Base-by-base conservation (phyloP, 2,888 invertebrate genomes). In the Notocelia uddmanniana region DNA sequence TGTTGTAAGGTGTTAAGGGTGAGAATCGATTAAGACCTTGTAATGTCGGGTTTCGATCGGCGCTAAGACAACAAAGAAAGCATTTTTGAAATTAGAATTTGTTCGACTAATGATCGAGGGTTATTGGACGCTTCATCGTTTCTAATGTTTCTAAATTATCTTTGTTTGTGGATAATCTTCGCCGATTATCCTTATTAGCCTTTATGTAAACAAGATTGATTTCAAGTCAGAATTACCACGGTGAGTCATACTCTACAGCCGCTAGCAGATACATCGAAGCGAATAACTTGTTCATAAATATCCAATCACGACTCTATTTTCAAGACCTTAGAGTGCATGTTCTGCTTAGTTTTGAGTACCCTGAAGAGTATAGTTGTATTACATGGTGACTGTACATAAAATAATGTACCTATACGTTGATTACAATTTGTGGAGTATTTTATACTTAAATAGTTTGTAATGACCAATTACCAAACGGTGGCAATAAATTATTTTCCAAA, bases 1-100 rank as follows among this genome's bases (percentile, higher is more conserved):
- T 81, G 80, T 83, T 83, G 76, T 74, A 73, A 34, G 60, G 64
- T 62, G 70, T 21, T 82, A 85, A 78, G 80, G 79, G 76, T 72
- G 72, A 74, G 41, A 79, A 74, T 80, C 66, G 74, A 77, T 76
- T 75, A 76, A 73, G 31, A 19, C 31, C 5, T 23, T 58, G 63
- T 57, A 23, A 0, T 52, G 37, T 59, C 52, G 71, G 10, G 59
- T 48, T 68, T 73, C 73, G 76, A 75, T 77, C 74, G 73, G 74
- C 57, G 71, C 74, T 74, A 74, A 73, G 67, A 73, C 73, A 68
- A 73, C 60, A 74, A 73, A 74, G 71, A 62, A 73, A 54, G 66
- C 41, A 37, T 59, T 66, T 71, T 67, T 67, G 66, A 67, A 71
- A 59, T 71, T 71, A 54, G 70, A 66, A 70, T 70, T 70, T 58